Evolutionary conservation across 2,888 invertebrate species (phyloP).

Genomic region (Philhelius pedissequus): DNA sequence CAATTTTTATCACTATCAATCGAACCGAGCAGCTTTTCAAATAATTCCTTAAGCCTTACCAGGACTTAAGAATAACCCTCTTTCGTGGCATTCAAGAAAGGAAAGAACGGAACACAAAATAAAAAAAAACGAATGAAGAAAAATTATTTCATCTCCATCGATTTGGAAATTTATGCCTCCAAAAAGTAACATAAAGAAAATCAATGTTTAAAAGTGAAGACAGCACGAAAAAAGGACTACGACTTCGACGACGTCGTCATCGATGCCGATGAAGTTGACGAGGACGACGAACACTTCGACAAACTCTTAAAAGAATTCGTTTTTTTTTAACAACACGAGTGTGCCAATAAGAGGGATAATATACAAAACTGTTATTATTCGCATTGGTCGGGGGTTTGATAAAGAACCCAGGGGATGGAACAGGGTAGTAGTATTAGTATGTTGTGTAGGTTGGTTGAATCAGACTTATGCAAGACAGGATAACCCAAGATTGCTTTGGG

Average conservation of each 20-base stretch:
- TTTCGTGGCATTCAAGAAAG: background rate
- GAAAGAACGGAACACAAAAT: background rate
- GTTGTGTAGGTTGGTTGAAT: background rate
- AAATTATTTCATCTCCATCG: slow-evolving; percentile 76
- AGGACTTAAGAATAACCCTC: slow-evolving; percentile 9
- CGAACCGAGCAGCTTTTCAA: slow-evolving; percentile 37
- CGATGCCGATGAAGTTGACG: slow-evolving; percentile 30
- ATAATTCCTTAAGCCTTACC: slow-evolving; percentile 28
- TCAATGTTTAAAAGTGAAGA: slow-evolving; percentile 23
- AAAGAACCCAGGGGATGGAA: background rate
- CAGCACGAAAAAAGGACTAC: slow-evolving; percentile 16
- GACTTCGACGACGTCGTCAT: slow-evolving; percentile 70
- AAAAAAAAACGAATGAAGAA: slow-evolving; percentile 66
- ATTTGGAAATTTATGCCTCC: slow-evolving; percentile 75
- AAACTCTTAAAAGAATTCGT: slow-evolving; percentile 27
- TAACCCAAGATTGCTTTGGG: slow-evolving; percentile 59
- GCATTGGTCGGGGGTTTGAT: slow-evolving; percentile 24
- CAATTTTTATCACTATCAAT: slow-evolving; percentile 33
- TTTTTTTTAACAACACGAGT: slow-evolving; percentile 72
- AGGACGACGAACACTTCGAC: slow-evolving; percentile 26
- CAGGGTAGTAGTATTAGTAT: background rate
- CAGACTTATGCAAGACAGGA: slow-evolving; percentile 36
- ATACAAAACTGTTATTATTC: slow-evolving; percentile 73
- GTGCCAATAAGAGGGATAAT: slow-evolving; percentile 77
- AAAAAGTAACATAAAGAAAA: slow-evolving; percentile 28